Conservation (phyloP, 35 echinoderm and acorn worm species). For the Acanthaster planci region DNA sequence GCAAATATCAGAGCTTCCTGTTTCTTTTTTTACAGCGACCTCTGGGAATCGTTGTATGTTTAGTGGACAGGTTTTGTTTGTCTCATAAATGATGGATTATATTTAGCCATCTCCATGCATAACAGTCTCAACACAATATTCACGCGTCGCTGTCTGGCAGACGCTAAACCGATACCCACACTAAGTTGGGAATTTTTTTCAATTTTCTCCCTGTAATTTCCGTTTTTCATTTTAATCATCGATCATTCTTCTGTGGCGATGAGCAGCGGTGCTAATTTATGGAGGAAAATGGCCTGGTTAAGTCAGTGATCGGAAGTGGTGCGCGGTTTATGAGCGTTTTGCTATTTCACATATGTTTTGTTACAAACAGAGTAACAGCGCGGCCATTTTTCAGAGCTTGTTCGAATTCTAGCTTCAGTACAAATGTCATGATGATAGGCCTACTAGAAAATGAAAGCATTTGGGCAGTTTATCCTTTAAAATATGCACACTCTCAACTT, state of each 20-base stretch:
- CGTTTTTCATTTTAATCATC: background rate
- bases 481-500: too few species aligned
- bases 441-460: too few species aligned
- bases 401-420: too few species aligned
- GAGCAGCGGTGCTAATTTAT: background rate
- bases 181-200: too few species aligned
- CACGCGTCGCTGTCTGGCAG: background rate
- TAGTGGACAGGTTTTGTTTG: slow-evolving; percentile 21
- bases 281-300: background rate
- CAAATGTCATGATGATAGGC: too few species aligned
- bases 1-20: slow-evolving; percentile 16
- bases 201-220: too few species aligned
- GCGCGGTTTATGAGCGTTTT: background rate
- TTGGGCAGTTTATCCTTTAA: too few species aligned
- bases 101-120: background rate
- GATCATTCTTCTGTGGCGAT: background rate
- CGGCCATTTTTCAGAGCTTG: too few species aligned
- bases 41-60: slow-evolving; percentile 25
- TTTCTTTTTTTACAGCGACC: slow-evolving; percentile 8
- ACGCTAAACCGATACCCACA: background rate
- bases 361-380: too few species aligned
- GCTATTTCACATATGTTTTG: background rate
- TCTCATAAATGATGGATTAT: slow-evolving; percentile 29
- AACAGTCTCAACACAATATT: background rate
- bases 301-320: background rate